phyloP scores from a whole-genome alignment of 1,140 invertebrate genomes.

The Vanessa tameamea region DNA sequence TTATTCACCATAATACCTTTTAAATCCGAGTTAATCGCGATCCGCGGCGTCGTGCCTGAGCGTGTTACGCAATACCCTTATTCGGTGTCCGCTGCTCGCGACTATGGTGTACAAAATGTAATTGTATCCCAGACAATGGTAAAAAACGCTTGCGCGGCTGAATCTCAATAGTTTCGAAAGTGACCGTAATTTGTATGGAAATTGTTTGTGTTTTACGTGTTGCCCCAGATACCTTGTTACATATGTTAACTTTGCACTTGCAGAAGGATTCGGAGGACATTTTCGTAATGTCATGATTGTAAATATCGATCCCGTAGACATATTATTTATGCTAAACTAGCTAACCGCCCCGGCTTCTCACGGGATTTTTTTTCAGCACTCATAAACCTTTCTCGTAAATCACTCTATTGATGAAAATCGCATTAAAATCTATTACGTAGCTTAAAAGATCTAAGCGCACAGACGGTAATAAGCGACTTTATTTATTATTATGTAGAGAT shows the following conservation, averaged over 20 bases:
- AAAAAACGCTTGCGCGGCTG: constrained; percentile 52
- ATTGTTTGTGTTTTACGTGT: constrained; percentile 61
- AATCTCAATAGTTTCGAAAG: constrained; percentile 74
- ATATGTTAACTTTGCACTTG: constrained; percentile 53
- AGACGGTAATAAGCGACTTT: too few species aligned
- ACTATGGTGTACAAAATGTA: constrained; percentile 39
- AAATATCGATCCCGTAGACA: constrained; percentile 4
- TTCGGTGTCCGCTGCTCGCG: constrained; percentile 11
- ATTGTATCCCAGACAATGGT: constrained; percentile 64
- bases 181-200: constrained; percentile 74
- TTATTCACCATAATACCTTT: constrained; percentile 56
- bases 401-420: too few species aligned
- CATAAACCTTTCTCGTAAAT: too few species aligned
- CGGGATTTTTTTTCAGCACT: too few species aligned
- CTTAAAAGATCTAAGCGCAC: too few species aligned
- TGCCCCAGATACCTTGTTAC: constrained; percentile 60
- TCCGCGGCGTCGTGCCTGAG: not conserved
- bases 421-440: too few species aligned
- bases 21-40: constrained; percentile 40
- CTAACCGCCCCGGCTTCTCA: too few species aligned
- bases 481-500: too few species aligned
- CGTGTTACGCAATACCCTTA: constrained; percentile 16
- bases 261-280: constrained; percentile 21
- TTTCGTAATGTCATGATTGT: constrained; percentile 17
- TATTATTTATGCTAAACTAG: not conserved